Base-by-base conservation (phyloP, 2,797 vertebrate species). In the Urocyon cinereoargenteus region DNA sequence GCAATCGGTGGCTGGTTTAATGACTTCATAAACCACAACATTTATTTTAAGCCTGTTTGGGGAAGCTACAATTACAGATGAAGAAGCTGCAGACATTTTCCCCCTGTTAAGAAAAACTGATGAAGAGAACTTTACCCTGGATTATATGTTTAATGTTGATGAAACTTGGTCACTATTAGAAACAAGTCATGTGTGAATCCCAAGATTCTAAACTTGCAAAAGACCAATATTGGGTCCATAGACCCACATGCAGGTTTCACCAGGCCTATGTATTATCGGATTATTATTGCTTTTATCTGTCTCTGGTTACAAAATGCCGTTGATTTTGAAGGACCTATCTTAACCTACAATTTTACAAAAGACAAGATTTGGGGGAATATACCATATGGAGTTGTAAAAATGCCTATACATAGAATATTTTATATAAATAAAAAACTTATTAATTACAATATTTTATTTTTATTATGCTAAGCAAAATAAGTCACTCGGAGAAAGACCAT, bases 1-100 rank as follows among this genome's bases (percentile, higher is more conserved):
- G 62, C 49, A 78, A 49, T 77, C 15, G 24, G 9, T 61, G 49
- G 31, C 45, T 87, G 26, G 51, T 34, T 73, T 34, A 14, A 64
- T 36, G 55, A 93, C 57, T 61, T 90, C 22, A 28, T n/a, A 91
- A 90, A 45, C 82, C 79, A 73, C 79, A 49, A 36, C 16, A 51
- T 36, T 70, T 75, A 81, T 64, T 87, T 97, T 90, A 85, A 86
- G 62, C n/a, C 75, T 66, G 1, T 82, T 61, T 82, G 45, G 31
- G 28, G 24, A 95, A 94, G 77, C 45, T 53, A 40, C 62, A 86
- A n/a, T 68, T 77, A 51, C 15, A 72, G 36, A 86, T 21, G 5
- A 81, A 83, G 68, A 94, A 34, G 11, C n/a, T 77, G 26, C 5
- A 85, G 34, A 70, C 22, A 88, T 88, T 85, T 68, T 79, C 49